Evolutionary conservation across 1,140 invertebrate species (phyloP).

Genomic region (Trichomalopsis sarcophagae): DNA sequence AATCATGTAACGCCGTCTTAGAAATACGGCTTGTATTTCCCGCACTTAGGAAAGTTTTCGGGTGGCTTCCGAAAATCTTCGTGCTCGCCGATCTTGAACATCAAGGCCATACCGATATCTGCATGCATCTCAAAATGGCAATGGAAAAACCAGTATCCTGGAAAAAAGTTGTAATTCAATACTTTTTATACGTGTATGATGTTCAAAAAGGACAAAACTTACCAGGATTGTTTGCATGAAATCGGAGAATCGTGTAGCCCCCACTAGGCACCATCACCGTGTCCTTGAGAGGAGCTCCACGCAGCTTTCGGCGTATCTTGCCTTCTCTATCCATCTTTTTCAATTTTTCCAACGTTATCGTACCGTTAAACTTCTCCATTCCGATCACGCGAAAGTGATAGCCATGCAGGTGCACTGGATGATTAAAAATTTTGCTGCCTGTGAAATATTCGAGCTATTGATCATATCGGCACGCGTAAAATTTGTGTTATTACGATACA

Average conservation of each 20-base stretch:
- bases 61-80: conserved; percentile 68
- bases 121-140: conserved; percentile 74
- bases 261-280: conserved; percentile 93
- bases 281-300: conserved; percentile 86
- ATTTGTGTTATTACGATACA: neutral
- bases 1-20: neutral
- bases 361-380: conserved; percentile 80
- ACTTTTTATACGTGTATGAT: neutral
- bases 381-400: conserved; percentile 88
- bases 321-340: conserved; percentile 82
- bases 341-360: conserved; percentile 81
- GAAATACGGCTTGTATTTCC: neutral
- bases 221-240: conserved; percentile 17
- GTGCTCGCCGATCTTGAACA: conserved; percentile 72
- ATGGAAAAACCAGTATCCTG: conserved; percentile 75
- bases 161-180: neutral
- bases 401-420: conserved; percentile 92
- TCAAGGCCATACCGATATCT: conserved; percentile 72
- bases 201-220: neutral
- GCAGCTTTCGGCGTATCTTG: conserved; percentile 83
- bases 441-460: neutral
- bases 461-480: neutral
- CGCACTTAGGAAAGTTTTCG: conserved; percentile 69
- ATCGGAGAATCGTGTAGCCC: conserved; percentile 83
- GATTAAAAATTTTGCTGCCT: conserved; percentile 77